These are phyloP conservation scores for Mesoclemmys tuberculata DNA, from an alignment of 2,113 vertebrate species.

Conservation along the genomic window DNA sequence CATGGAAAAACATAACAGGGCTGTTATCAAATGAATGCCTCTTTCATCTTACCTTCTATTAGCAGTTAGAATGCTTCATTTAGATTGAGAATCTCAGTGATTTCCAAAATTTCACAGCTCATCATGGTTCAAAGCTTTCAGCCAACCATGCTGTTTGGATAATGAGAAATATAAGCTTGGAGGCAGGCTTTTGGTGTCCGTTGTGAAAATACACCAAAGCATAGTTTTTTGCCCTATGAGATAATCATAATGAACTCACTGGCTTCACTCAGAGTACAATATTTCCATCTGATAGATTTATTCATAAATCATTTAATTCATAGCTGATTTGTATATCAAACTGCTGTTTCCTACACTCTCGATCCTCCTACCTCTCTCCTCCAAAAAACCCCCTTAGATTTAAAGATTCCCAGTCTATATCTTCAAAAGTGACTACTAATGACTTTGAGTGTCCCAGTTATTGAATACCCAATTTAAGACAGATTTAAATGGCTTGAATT, in stretches of 20 bases:
- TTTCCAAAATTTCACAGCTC: constrained; percentile 14
- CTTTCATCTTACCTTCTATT: no score
- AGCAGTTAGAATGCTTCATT: no score
- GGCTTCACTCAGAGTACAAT: neutral
- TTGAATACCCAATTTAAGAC: no score
- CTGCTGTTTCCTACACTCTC: neutral
- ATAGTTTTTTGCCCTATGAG: constrained; percentile 40
- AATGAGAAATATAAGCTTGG: constrained; percentile 60
- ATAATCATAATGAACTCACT: constrained; percentile 13
- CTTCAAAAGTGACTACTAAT: no score
- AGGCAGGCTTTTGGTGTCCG: constrained; percentile 31
- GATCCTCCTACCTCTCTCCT: no score
- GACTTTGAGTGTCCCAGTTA: no score
- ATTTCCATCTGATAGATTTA: neutral
- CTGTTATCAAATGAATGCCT: no score
- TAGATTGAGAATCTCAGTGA: neutral
- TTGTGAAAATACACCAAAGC: constrained; percentile 59
- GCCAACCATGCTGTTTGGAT: constrained; percentile 61
- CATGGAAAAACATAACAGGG: no score
- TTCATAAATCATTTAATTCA: constrained; percentile 10
- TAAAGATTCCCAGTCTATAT: no score
- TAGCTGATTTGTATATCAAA: constrained; percentile 43
- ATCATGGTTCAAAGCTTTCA: constrained; percentile 59
- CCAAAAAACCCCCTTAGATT: neutral
- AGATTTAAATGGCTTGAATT: no score